Percentiles rank a stretch among this genome's conserved stretches.
Conservation (phyloP, 2,888 invertebrate genomes). For the Galerucella pusilla region DNA sequence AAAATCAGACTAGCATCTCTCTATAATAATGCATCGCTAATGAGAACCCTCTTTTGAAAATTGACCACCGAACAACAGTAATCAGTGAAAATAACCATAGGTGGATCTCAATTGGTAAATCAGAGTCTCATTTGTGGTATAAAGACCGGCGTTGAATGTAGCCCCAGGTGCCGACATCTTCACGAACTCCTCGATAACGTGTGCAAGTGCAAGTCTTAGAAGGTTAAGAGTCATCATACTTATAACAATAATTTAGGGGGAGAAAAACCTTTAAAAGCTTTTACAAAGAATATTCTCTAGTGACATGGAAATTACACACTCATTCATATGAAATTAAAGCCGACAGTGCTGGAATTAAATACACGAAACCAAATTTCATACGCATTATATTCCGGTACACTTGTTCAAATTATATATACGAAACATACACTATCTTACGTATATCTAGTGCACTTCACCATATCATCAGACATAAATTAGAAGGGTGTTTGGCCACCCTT, state of each 20-base stretch:
- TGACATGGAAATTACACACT: no score
- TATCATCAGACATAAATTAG: constrained; percentile 53
- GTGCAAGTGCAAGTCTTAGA: background rate
- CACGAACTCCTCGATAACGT: constrained; percentile 11
- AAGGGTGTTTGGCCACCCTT: constrained; percentile 55
- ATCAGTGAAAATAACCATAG: constrained; percentile 28
- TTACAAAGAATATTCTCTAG: no score
- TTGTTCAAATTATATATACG: constrained; percentile 46
- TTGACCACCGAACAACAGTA: constrained; percentile 21
- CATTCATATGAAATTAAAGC: no score
- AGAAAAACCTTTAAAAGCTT: no score
- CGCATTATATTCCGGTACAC: constrained; percentile 43
- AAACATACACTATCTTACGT: constrained; percentile 26
- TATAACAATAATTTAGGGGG: no score
- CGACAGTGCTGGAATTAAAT: no score
- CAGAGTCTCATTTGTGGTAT: constrained; percentile 42
- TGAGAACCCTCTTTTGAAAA: constrained; percentile 18
- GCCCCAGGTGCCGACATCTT: constrained; percentile 43
- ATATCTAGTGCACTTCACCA: constrained; percentile 39
- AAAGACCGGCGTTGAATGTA: constrained; percentile 40
- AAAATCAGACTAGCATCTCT: background rate
- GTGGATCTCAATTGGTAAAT: constrained; percentile 33
- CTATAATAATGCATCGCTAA: constrained; percentile 18
- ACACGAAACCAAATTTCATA: constrained; percentile 31
- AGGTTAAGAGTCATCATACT: background rate